phyloP scores from a whole-genome alignment of 2,113 vertebrate species.

The Eidolon helvum region DNA sequence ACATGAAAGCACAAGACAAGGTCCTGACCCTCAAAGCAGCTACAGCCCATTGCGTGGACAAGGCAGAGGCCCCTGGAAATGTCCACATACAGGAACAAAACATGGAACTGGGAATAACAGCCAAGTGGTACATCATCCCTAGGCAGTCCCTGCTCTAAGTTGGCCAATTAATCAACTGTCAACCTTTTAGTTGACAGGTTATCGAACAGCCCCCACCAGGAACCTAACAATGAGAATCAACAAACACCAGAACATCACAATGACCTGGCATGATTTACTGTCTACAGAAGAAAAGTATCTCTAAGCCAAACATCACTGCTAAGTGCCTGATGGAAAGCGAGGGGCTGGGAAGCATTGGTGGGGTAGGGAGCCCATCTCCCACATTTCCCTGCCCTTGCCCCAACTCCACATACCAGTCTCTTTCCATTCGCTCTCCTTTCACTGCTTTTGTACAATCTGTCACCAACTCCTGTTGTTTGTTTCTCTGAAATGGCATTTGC shows the following conservation, averaged over 20 bases:
- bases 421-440: not conserved
- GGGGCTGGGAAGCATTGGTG: not conserved
- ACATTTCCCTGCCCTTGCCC: not conserved
- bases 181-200: not conserved
- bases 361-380: not conserved
- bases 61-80: not conserved
- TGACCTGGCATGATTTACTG: not conserved
- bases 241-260: not conserved
- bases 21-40: not conserved
- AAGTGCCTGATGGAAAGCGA: not conserved
- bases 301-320: not conserved
- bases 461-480: conserved; percentile 8
- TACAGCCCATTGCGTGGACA: not conserved
- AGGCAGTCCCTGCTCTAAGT: not conserved
- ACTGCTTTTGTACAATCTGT: conserved; percentile 38
- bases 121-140: not conserved
- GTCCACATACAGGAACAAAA: not conserved
- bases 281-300: not conserved
- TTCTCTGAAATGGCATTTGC: conserved; percentile 26
- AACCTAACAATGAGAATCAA: not conserved
- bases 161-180: not conserved
- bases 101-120: not conserved
- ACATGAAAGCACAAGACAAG: not conserved
- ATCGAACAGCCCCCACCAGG: not conserved
- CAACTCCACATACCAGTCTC: not conserved